phyloP scores from a whole-genome alignment of 2,113 vertebrate genomes.

The Aphyosemion australe region DNA sequence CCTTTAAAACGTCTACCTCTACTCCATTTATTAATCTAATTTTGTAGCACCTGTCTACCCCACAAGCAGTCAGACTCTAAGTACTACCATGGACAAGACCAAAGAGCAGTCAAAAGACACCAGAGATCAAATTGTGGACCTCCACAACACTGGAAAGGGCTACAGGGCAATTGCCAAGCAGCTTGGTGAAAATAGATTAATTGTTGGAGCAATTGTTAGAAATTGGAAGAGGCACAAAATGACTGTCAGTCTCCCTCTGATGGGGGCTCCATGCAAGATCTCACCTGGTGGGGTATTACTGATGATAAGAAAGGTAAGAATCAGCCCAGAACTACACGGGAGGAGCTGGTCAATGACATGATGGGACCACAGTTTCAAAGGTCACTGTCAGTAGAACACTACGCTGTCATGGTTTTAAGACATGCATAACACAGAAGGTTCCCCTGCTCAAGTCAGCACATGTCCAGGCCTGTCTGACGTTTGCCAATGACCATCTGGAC shows the following conservation, averaged over 20 bases:
- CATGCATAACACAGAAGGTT: too few relatives aligned
- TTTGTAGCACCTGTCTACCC: neutral
- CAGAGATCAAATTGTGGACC: neutral
- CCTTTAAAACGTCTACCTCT: too few relatives aligned
- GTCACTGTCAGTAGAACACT: constrained; percentile 6
- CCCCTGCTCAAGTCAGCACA: constrained; percentile 5
- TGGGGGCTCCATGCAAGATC: too few relatives aligned
- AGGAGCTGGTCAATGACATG: neutral
- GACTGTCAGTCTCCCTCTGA: too few relatives aligned
- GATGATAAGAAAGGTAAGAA: too few relatives aligned
- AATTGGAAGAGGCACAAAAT: too few relatives aligned
- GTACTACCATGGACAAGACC: neutral
- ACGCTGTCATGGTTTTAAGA: neutral
- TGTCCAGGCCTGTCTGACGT: neutral
- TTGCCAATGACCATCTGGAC: neutral
- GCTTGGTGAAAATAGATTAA: neutral
- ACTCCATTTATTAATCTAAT: too few relatives aligned
- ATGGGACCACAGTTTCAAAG: constrained; percentile 5
- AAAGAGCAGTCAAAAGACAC: neutral
- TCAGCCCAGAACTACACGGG: too few relatives aligned
- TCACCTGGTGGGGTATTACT: too few relatives aligned
- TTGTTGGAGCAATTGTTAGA: neutral
- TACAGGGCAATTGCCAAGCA: too few relatives aligned
- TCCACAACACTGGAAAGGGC: neutral
- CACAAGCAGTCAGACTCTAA: neutral